Base-by-base conservation (phyloP, 2,113 vertebrate species). In the Hypomesus transpacificus region DNA sequence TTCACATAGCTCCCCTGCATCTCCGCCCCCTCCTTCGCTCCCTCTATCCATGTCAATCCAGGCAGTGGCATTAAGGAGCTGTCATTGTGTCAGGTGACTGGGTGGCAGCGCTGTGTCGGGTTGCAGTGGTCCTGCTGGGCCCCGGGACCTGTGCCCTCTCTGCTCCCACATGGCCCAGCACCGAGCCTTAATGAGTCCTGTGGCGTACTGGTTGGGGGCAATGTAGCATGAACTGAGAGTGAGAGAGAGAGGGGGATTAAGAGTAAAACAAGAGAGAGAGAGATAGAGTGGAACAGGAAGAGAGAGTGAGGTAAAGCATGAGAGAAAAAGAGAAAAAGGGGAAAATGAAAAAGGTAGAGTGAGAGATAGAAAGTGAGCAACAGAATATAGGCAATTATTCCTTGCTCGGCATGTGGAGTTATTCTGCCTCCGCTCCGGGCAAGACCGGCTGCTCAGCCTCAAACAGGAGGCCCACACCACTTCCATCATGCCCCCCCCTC, bases 171-270 rank as follows among this genome's bases (percentile, higher is more conserved):
- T 34, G 11, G 9, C 0, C 66, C 46, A 57, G 72, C 75, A 52
- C 28, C 46, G 11, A 53, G 64, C 70, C 63, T 75, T 86, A 87
- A 88, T 81, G 74, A 86, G 81, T 58, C 74, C 80, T 4, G 65
- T n/a, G 39, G 62, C 16, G 18, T 14, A 17, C 18, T 5, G 17
- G 8, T 56, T 17, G 54, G 54, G 17, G 54, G 54, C 16, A n/a
- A 8, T 17, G 54, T 56, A 28, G 66, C 20, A 28, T 11, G 26
- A 57, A 17, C 7, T 6, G 66, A 18, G 66, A 71, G 73, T 8
- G 18, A 66, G 11, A 21, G 57, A 26, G 69, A 24, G 39, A 46
- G 39, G 7, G 39, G 7, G 9, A 46, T 9, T 11, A 46, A 46
- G 9, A 66, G 39, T 3, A 64, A n/a, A 39, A 13, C 18, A 3